These are phyloP conservation scores for Cryptus viduatorius DNA, from an alignment of 2,888 invertebrate genomes.

Conservation along the genomic window DNA sequence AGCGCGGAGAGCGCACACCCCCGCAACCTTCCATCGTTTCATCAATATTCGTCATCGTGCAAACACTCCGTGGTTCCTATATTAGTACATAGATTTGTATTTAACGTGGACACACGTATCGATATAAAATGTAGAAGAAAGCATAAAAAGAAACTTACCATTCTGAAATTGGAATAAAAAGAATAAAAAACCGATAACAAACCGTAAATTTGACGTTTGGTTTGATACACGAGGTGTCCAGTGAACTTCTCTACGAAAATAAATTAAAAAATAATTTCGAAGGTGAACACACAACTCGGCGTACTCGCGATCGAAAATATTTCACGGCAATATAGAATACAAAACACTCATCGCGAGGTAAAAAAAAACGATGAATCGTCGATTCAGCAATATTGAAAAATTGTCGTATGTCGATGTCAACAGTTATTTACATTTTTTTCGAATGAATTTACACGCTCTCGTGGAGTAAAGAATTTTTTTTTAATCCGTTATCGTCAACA, in stretches of 20 bases:
- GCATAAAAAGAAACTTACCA: background rate
- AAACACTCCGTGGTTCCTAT: constrained; percentile 29
- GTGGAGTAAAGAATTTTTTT: constrained; percentile 7
- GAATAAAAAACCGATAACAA: background rate
- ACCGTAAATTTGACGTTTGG: constrained; percentile 8
- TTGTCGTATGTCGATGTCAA: background rate
- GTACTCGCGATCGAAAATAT: background rate
- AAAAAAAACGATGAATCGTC: constrained; percentile 33
- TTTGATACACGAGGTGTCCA: background rate
- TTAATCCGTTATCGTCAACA: background rate
- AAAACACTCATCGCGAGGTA: background rate
- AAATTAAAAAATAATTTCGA: background rate
- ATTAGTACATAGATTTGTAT: constrained; percentile 27
- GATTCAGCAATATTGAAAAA: constrained; percentile 5
- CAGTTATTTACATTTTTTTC: constrained; percentile 2
- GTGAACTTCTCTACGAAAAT: background rate
- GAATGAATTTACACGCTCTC: background rate
- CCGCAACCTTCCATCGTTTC: constrained; percentile 42
- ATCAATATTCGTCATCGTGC: constrained; percentile 59
- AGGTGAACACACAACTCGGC: background rate
- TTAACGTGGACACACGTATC: background rate
- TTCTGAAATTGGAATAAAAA: background rate
- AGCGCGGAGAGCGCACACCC: constrained; percentile 18
- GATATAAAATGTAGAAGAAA: background rate
- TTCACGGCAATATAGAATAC: background rate